Conservation (phyloP, 2,797 vertebrate species). For the Chaetodon trifasciatus region DNA sequence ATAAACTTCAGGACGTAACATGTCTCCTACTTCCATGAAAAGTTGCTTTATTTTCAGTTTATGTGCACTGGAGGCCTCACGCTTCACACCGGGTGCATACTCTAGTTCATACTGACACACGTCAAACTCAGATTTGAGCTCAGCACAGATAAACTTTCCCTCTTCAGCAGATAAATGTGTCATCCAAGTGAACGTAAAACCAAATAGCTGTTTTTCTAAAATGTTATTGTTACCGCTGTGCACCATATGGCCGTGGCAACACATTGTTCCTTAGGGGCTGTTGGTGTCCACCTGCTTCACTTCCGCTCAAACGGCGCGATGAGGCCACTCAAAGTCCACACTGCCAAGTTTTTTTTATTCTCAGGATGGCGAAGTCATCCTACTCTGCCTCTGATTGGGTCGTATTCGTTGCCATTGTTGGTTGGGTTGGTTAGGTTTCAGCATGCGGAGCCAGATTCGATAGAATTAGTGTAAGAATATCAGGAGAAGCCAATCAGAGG, state of each 20-base stretch:
- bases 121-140: not conserved
- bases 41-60: not conserved
- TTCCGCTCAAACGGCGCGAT: not conserved
- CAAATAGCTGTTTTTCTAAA: not conserved
- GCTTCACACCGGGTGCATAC: not conserved
- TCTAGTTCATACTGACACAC: not conserved
- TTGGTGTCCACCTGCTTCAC: not conserved
- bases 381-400: too few relatives aligned
- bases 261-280: not conserved
- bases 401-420: too few relatives aligned
- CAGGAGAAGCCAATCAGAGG: too few relatives aligned
- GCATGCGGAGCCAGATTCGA: too few relatives aligned
- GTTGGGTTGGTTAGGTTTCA: too few relatives aligned
- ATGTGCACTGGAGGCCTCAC: not conserved
- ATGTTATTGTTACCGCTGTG: too few relatives aligned
- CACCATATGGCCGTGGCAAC: not conserved
- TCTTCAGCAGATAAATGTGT: not conserved
- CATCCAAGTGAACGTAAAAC: not conserved
- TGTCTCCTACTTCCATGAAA: not conserved
- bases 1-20: not conserved
- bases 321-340: conserved; percentile 41
- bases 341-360: not conserved
- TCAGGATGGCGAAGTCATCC: too few relatives aligned
- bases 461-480: too few relatives aligned
- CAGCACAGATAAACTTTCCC: not conserved